These are phyloP conservation scores for Motacilla alba DNA, from an alignment of 2,113 vertebrate species.

Conservation along the genomic window DNA sequence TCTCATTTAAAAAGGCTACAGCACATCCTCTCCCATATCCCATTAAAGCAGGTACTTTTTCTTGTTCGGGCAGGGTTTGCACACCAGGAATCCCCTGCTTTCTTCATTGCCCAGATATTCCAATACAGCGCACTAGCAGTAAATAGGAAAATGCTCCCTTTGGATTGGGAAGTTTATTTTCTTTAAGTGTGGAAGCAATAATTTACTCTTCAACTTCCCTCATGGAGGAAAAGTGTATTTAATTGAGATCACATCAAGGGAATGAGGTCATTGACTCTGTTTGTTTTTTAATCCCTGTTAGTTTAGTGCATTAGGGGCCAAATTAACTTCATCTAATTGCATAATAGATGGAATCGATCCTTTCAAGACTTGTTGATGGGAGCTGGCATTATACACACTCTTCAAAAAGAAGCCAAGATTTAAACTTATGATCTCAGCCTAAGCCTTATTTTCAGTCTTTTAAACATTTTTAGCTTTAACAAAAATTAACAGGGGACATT, in stretches of 20 bases:
- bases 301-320: slow-evolving; percentile 25
- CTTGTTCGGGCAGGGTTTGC: not conserved
- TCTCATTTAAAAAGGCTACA: slow-evolving; percentile 60
- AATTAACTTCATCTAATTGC: slow-evolving; percentile 45
- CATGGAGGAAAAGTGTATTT: slow-evolving; percentile 33
- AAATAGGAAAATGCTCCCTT: not conserved
- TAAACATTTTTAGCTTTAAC: not conserved
- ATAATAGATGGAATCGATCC: slow-evolving; percentile 35
- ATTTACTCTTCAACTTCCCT: slow-evolving; percentile 3
- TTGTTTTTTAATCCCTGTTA: slow-evolving; percentile 51
- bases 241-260: slow-evolving; percentile 46
- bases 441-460: not conserved
- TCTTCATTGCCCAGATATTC: not conserved
- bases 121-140: not conserved
- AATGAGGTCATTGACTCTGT: slow-evolving; percentile 49
- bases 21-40: slow-evolving; percentile 11
- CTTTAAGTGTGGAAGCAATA: not conserved
- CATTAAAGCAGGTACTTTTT: not conserved
- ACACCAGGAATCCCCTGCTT: not conserved
- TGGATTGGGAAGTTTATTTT: slow-evolving; percentile 46
- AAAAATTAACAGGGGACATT: not conserved
- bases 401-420: slow-evolving; percentile 26
- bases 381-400: not conserved
- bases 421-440: slow-evolving; percentile 40
- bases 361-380: slow-evolving; percentile 29